phyloP scores from a whole-genome alignment of 2,113 vertebrate genomes.

The Dendrocopos noguchii region DNA sequence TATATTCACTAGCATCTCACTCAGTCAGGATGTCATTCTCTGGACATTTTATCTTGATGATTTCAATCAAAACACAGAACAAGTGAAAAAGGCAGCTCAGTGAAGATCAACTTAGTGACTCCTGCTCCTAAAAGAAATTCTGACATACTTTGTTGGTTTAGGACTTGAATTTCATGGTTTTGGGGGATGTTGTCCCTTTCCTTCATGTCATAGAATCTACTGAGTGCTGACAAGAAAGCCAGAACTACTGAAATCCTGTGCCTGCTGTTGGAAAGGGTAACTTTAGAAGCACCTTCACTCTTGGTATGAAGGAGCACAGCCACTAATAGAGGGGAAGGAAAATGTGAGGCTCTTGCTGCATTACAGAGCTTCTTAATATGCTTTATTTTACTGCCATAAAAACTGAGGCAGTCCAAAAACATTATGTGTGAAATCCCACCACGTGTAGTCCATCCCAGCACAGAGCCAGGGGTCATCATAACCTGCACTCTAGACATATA shows the following conservation, averaged over 20 bases:
- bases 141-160: slow-evolving; percentile 28
- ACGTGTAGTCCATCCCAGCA: fast-evolving
- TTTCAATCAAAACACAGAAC: slow-evolving; percentile 13
- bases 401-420: neutral
- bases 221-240: neutral
- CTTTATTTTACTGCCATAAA: neutral
- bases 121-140: neutral
- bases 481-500: fast-evolving
- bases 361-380: neutral
- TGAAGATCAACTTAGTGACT: neutral
- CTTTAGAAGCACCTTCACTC: neutral
- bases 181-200: neutral
- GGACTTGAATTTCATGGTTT: neutral
- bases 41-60: neutral
- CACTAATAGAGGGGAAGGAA: neutral
- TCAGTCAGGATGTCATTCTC: neutral
- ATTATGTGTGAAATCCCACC: fast-evolving
- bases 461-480: fast-evolving
- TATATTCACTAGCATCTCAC: neutral
- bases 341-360: fast-evolving
- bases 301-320: neutral
- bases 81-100: neutral
- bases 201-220: neutral
- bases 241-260: neutral
- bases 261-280: neutral